Base-by-base conservation (phyloP, 2,113 vertebrate genomes). In the Peromyscus maniculatus region DNA sequence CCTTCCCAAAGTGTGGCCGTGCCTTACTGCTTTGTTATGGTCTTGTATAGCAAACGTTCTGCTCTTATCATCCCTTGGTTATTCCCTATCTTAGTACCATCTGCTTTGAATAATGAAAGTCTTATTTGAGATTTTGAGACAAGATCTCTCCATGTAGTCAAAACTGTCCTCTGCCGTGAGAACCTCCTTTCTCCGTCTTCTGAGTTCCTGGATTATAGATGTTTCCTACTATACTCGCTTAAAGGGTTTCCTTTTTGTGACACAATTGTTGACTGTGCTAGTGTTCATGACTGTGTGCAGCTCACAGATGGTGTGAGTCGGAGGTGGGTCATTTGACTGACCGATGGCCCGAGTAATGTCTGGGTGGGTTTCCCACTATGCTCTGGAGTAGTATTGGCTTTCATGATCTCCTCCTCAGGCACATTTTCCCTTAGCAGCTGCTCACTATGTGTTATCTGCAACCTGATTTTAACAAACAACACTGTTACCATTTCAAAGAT, bases 401-500 rank as follows among this genome's bases (percentile, higher is more conserved):
- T 95, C 13, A 21, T 59, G 36, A 16, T 21, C 15, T 93, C 79
- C 78, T 77, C 28, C 89, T 2, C n/a, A 86, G 62, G 22, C 36
- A 26, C 86, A 72, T 72, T 77, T 95, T 91, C 59, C 21, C 13
- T 77, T 74, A 89, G 69, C 90, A 43, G 33, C 24, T 33, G 15
- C 69, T 93, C 6, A 94, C 0, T 83, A 5, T 71, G n/a, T 31
- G 21, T 77, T 49, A 16, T 91, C 78, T 82, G 88, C 43, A 55
- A 31, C 39, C n/a, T 91, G 66, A 95, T 64, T 62, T 15, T 69
- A 69, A 33, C n/a, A 36, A 67, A 28, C 19, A 84, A 28, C 59
- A 64, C 46, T 91, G 95, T 95, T 91, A 55, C 24, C 67, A 43
- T 91, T 77, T 95, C 80, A 16, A 17, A 93, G 9, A 78, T 75